Conservation (phyloP, 2,797 vertebrate genomes). For the Arrhamphus sclerolepis region DNA sequence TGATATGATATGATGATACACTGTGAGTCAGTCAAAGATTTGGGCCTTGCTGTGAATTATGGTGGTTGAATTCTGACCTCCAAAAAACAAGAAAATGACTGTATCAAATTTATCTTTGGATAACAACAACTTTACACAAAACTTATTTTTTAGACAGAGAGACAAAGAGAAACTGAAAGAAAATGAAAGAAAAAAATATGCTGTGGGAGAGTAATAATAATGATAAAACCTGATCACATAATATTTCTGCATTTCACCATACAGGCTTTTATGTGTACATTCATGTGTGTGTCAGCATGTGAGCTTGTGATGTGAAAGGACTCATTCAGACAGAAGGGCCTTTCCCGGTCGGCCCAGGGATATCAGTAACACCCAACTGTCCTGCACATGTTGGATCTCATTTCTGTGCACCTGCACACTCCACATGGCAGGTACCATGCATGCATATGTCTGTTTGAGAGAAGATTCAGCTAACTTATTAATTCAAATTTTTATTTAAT, state of each 20-base stretch:
- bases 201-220: constrained; percentile 11
- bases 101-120: too few species aligned
- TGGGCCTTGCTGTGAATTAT: too few species aligned
- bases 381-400: constrained; percentile 30
- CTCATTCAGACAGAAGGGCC: constrained; percentile 59
- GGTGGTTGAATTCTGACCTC: too few species aligned
- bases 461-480: too few species aligned
- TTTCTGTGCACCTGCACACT: constrained; percentile 40
- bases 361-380: constrained; percentile 71
- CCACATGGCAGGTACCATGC: constrained; percentile 17
- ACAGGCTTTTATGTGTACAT: constrained; percentile 21
- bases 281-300: constrained; percentile 19
- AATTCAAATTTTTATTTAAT: too few species aligned
- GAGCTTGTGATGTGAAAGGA: constrained; percentile 49
- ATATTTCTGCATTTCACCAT: constrained; percentile 10
- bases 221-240: constrained; percentile 6
- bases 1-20: not conserved
- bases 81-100: too few species aligned
- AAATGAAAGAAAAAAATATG: not conserved
- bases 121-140: not conserved
- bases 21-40: too few species aligned
- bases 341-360: constrained; percentile 61
- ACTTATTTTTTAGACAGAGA: not conserved
- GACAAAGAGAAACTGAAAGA: constrained; percentile 10
- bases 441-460: not conserved